A percentile compares a stretch with the other conserved stretches of the same genome.
phyloP scores from a whole-genome alignment of 2,888 invertebrate species.

The Agriopis aurantiaria region DNA sequence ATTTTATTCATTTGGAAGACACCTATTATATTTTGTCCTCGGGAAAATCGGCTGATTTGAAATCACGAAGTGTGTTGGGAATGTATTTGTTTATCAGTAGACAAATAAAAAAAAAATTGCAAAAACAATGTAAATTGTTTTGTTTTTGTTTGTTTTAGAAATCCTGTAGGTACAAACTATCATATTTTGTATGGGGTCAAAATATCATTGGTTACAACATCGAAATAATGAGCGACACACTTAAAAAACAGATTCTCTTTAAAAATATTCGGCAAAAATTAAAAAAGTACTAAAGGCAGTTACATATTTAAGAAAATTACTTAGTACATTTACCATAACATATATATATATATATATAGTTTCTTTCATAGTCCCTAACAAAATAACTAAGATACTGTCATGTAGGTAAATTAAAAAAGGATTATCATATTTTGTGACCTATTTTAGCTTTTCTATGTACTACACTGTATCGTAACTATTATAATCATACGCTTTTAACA shows the following conservation, averaged over 20 bases:
- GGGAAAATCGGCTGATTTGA: not conserved
- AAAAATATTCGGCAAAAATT: not conserved
- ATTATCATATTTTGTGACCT: constrained; percentile 18
- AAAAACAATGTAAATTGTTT: no score
- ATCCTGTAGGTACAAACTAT: not conserved
- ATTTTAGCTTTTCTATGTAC: not conserved
- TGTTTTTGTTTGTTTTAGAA: no score
- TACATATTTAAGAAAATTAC: not conserved
- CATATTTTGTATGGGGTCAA: no score
- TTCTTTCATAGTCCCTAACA: constrained; percentile 15
- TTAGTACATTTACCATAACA: not conserved
- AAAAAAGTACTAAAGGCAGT: not conserved
- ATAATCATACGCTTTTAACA: not conserved
- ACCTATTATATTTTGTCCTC: not conserved
- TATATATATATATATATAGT: not conserved
- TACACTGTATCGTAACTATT: not conserved
- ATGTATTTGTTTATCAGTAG: no score
- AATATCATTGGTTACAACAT: no score
- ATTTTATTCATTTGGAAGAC: constrained; percentile 2
- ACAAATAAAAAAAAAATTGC: not conserved
- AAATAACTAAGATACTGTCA: constrained; percentile 57
- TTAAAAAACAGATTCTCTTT: not conserved
- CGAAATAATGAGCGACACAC: not conserved
- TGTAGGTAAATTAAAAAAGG: constrained; percentile 57
- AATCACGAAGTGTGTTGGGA: no score